Evolutionary conservation across 2,797 vertebrate species (phyloP).

Genomic region (Semotilus atromaculatus): DNA sequence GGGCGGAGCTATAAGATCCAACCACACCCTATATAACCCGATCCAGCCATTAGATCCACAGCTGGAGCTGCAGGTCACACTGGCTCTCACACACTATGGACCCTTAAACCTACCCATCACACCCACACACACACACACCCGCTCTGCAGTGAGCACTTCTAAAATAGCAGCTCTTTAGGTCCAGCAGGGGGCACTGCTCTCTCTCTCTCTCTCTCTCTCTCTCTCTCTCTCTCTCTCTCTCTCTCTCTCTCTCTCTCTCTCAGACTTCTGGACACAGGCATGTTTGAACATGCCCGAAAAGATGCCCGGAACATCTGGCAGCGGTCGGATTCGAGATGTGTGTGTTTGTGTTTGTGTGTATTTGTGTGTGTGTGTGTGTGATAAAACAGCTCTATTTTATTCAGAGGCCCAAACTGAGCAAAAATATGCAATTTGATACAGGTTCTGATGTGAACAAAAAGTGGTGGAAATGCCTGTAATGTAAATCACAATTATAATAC

Average conservation of each 20-base stretch:
- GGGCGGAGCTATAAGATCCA: no score
- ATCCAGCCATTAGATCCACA: no score
- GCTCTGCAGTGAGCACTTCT: background rate
- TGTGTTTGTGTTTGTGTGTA: background rate
- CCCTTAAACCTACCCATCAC: no score
- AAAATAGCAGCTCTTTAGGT: background rate
- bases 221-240: background rate
- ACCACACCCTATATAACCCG: background rate
- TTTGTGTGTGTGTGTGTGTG: background rate
- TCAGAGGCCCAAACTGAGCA: no score
- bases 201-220: background rate
- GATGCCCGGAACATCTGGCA: background rate
- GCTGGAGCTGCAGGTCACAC: background rate
- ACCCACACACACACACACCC: no score
- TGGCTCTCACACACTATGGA: no score
- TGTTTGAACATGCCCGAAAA: slow-evolving; percentile 30
- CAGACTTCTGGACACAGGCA: background rate
- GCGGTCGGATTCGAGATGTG: background rate
- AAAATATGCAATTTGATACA: no score
- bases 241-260: background rate
- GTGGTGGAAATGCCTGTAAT: no score
- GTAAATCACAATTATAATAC: no score
- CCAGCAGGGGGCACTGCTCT: slow-evolving; percentile 1
- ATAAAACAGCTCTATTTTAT: no score
- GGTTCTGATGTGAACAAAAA: no score